Evolutionary conservation across 2,113 vertebrate species (phyloP).

Genomic region (Pseudolaguvia tuberculata): DNA sequence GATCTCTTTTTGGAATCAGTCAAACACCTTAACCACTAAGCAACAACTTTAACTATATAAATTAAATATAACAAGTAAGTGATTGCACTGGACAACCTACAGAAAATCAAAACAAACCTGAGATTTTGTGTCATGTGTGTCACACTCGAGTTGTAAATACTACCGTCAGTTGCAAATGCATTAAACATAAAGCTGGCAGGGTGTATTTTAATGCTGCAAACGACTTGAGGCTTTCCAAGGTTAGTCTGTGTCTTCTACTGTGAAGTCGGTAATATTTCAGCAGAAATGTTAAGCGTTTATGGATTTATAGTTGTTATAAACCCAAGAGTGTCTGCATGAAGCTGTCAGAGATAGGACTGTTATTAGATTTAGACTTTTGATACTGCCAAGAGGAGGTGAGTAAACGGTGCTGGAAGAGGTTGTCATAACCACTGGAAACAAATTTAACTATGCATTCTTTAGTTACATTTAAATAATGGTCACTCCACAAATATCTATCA

Average conservation of each 20-base stretch:
- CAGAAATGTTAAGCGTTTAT: slow-evolving; percentile 29
- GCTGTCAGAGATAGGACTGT: slow-evolving; percentile 21
- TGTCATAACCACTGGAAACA: slow-evolving; percentile 7
- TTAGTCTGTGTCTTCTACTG: slow-evolving; percentile 17
- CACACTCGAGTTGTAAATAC: not conserved
- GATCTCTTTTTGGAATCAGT: too few relatives aligned
- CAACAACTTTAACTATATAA: too few relatives aligned
- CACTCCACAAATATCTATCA: not conserved
- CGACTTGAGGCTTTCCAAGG: slow-evolving; percentile 6
- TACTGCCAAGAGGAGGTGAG: slow-evolving; percentile 9
- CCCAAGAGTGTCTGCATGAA: slow-evolving; percentile 21
- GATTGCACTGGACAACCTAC: not conserved
- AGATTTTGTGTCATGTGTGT: not conserved
- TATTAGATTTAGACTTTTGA: slow-evolving; percentile 28
- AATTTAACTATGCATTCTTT: not conserved
- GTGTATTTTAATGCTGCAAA: not conserved
- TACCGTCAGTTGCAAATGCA: not conserved
- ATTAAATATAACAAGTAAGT: too few relatives aligned
- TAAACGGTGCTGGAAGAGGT: slow-evolving; percentile 1
- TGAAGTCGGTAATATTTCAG: slow-evolving; percentile 22
- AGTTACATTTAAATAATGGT: slow-evolving; percentile 24
- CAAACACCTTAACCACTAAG: too few relatives aligned
- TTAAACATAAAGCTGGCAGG: slow-evolving; percentile 1
- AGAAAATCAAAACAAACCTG: not conserved
- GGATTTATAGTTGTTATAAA: slow-evolving; percentile 36